Conservation (phyloP, 2,113 vertebrate species). For the Plecotus auritus region DNA sequence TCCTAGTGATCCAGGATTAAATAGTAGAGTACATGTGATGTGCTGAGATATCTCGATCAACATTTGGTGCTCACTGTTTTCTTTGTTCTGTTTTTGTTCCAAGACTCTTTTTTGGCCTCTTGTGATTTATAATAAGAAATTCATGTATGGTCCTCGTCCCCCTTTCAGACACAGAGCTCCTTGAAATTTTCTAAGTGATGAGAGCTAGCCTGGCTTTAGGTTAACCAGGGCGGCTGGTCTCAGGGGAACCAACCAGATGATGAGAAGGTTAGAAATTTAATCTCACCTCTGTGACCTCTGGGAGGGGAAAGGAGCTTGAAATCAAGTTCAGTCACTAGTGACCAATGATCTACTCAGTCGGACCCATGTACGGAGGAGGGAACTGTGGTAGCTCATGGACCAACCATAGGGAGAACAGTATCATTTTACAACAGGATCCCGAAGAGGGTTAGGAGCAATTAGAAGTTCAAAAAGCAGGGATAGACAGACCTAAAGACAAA, state of each 20-base stretch:
- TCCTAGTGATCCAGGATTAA: not conserved
- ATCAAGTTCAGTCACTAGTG: not conserved
- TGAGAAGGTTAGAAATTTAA: not conserved
- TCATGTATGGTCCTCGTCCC: not conserved
- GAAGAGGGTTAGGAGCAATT: not conserved
- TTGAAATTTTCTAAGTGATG: not conserved
- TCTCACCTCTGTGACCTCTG: not conserved
- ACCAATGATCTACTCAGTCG: not conserved
- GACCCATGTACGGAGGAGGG: not conserved
- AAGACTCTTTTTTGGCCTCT: not conserved
- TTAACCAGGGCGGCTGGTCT: not conserved
- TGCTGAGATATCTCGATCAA: not conserved
- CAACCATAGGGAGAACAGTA: not conserved
- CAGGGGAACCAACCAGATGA: not conserved
- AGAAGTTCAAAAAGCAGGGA: not conserved
- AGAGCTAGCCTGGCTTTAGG: not conserved
- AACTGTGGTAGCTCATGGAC: accelerated
- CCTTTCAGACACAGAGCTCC: not conserved
- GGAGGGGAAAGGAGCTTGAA: not conserved
- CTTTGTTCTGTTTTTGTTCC: not conserved
- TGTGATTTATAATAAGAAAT: not conserved
- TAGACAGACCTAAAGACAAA: not conserved
- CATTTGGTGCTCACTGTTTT: not conserved
- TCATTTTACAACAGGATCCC: not conserved
- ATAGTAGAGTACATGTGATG: accelerated